Evolutionary conservation across 2,113 vertebrate species (phyloP), one percentile per base, ranked within the genome.

Genomic region (Nematolebias whitei): DNA sequence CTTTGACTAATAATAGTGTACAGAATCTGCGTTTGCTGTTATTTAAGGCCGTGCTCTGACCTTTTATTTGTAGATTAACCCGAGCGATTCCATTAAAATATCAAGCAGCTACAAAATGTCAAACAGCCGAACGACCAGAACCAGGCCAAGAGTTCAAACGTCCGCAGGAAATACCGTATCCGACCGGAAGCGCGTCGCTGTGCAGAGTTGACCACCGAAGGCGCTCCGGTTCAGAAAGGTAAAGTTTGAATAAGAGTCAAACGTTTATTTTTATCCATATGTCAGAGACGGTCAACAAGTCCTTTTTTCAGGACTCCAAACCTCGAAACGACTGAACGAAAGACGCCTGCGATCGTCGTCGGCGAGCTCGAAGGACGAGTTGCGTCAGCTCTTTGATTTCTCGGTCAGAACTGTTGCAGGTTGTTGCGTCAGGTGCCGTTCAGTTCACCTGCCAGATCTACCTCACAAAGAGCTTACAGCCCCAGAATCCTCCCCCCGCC

Each of bases 401-500:
- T 12, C 47, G 20, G 56, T 75, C 23, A 47, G 19, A 51, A 16
- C 48, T 48, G 23, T 57, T 67, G 56, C 51, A 68, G 63, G 76
- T 63, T 53, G 50, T 71, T 64, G 41, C 57, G 40, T 82, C 26
- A 57, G 67, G 63, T 71, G 54, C 67, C 20, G 18, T 41, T 71
- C 54, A 26, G 43, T 59, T 49, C 40, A 62, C 49, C 55, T 66
- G 71, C 50, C 52, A 81, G 76, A 71, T 71, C 78, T 76, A 63
- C 51, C 63, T 63, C 49, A 79, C 84, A 82, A 83, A 81, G 80
- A 71, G 83, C 70, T 87, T 84, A 89, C 84, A 68, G 68, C 32
- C 5, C 32, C 0, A 15, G 20, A 72, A 74, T 76, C 80, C 67
- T 29, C 26, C 13, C 72, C 35, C 87, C 74, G 29, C 88, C 71